Percentiles rank a stretch among this genome's conserved stretches.
Conservation (phyloP, 2,888 invertebrate species). For the Listrodromus nycthemerus region DNA sequence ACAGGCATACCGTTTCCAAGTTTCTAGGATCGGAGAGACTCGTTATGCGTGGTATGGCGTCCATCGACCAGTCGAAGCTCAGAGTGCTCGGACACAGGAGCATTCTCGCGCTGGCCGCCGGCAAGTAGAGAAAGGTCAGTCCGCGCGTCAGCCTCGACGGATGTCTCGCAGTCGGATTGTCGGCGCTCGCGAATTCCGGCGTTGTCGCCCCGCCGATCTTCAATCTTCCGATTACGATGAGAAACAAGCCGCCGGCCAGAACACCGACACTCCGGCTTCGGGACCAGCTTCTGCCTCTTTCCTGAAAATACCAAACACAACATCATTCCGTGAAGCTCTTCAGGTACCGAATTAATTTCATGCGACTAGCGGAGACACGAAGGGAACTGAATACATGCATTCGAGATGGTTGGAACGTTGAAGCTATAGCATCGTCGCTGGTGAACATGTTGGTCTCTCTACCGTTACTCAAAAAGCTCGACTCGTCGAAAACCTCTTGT, state of each 20-base stretch:
- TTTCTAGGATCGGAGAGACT: constrained; percentile 92
- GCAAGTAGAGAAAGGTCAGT: constrained; percentile 96
- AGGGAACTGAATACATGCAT: no score
- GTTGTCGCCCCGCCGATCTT: constrained; percentile 90
- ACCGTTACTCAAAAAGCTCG: not conserved
- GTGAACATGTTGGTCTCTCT: no score
- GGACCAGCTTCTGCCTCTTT: constrained; percentile 78
- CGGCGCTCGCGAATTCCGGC: constrained; percentile 95
- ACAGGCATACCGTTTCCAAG: constrained; percentile 91
- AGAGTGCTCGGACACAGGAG: constrained; percentile 94
- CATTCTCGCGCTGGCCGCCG: constrained; percentile 95
- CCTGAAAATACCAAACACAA: constrained; percentile 66
- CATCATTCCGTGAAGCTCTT: not conserved
- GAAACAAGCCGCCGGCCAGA: constrained; percentile 88
- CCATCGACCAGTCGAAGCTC: constrained; percentile 99
- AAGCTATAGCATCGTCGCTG: no score
- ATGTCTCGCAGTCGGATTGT: constrained; percentile 97
- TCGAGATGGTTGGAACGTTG: no score
- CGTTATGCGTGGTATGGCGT: constrained; percentile 95
- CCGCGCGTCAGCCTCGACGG: constrained; percentile 92
- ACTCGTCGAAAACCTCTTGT: not conserved
- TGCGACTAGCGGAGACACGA: no score
- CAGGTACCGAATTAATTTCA: not conserved
- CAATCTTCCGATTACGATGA: constrained; percentile 91
- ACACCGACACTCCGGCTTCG: constrained; percentile 90